Percentiles rank a stretch among this genome's conserved stretches.
Evolutionary conservation across 2,113 vertebrate genomes (phyloP).

Genomic region (Saccopteryx leptura): DNA sequence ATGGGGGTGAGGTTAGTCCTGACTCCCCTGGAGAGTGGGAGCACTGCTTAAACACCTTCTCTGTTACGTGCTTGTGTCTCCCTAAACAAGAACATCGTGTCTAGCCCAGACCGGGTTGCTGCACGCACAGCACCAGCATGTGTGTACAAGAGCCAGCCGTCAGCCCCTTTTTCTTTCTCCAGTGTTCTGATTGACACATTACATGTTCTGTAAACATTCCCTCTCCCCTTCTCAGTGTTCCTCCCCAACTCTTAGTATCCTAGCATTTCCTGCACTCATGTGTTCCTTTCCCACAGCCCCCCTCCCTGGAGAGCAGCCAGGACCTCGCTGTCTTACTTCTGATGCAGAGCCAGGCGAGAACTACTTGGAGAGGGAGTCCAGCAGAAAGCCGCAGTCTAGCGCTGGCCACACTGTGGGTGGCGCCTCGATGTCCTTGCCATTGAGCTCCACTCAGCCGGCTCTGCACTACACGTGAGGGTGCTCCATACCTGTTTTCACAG

Average conservation of each 20-base stretch:
- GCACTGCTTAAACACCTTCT: neutral
- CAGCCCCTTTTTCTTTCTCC: neutral
- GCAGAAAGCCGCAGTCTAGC: neutral
- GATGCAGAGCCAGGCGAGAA: neutral
- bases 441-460: neutral
- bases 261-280: neutral
- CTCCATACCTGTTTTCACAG: neutral
- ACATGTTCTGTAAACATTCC: neutral
- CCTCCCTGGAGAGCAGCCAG: neutral
- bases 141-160: neutral
- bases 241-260: fast-evolving
- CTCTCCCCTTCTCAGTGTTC: neutral
- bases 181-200: neutral
- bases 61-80: neutral
- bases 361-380: neutral
- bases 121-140: neutral
- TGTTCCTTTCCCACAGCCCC: neutral
- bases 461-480: neutral
- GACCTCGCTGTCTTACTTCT: neutral
- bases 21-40: neutral
- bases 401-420: neutral
- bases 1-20: neutral
- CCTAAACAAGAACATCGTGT: neutral
- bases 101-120: neutral
- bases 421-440: neutral